A percentile compares a stretch with the other conserved stretches of the same genome.
These are phyloP conservation scores for Camponotus fellah DNA, from an alignment of 2,888 invertebrate genomes.

Conservation along the genomic window DNA sequence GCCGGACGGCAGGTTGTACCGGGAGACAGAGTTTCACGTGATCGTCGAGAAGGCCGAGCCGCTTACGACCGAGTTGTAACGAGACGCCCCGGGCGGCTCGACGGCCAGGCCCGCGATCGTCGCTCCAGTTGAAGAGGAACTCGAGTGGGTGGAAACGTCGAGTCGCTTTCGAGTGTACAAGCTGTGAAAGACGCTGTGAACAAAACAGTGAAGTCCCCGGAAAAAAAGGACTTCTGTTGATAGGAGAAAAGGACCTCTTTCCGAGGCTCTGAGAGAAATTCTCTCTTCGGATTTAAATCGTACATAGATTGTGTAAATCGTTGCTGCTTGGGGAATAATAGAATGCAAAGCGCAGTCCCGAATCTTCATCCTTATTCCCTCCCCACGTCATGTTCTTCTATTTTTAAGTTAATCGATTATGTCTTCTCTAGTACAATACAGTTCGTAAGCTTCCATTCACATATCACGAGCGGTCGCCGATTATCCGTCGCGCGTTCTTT, in stretches of 20 bases:
- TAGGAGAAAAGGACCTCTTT: not conserved
- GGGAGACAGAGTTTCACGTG: constrained; percentile 95
- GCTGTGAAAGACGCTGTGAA: constrained; percentile 64
- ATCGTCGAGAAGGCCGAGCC: constrained; percentile 94
- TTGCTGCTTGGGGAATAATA: constrained; percentile 46
- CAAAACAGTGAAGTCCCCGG: constrained; percentile 3
- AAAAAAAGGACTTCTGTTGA: constrained; percentile 26
- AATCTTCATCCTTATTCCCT: not conserved
- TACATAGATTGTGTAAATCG: constrained; percentile 37
- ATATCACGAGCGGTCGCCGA: constrained; percentile 72
- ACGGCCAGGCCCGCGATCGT: constrained; percentile 66
- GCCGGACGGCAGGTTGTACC: constrained; percentile 93
- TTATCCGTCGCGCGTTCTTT: constrained; percentile 59
- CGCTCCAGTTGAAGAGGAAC: constrained; percentile 63
- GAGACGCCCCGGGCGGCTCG: constrained; percentile 77
- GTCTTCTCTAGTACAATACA: constrained; percentile 75
- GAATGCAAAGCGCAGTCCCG: constrained; percentile 35
- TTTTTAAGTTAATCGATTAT: constrained; percentile 68
- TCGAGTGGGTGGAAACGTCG: constrained; percentile 68
- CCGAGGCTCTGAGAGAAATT: constrained; percentile 26
- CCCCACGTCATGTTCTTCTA: not conserved
- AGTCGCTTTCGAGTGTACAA: constrained; percentile 77
- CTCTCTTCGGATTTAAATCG: constrained; percentile 2
- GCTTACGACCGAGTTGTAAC: constrained; percentile 92
- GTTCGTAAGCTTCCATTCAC: constrained; percentile 77